Base-by-base conservation (phyloP, 2,113 vertebrate species). In the Engystomops pustulosus region DNA sequence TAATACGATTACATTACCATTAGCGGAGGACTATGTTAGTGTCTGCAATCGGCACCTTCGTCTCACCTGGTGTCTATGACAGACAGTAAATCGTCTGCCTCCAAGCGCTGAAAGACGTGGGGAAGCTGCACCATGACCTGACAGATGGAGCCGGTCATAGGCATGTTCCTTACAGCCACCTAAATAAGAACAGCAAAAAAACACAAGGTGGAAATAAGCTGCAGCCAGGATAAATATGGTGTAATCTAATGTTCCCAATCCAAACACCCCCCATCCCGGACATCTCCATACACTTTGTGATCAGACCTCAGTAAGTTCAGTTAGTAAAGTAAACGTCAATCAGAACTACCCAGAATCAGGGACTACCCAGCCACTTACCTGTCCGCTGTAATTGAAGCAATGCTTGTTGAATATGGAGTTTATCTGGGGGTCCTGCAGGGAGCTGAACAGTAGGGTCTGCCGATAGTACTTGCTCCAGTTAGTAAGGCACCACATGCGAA, bases 91-190 rank as follows among this genome's bases (percentile, higher is more conserved):
- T 87, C 96, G 87, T 95, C 91, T 0, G 91, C 91, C 53, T 94
- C 90, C 51, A 99, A 91, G 86, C 95, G 95, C 89, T 96, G 96
- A 85, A 99, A 98, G 49, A 98, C 95, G 0, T 99, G 98, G 12
- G 98, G 98, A 83, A 99, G 93, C 90, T 99, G 98, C 65, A 96
- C 95, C 84, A 96, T 84, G 67, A 99, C 94, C 0, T 94, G 98
- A 87, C 94, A 96, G 87, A 99, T 98, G 85, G 96, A 97, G 17
- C 97, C 96, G 0, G 88, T 92, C 87, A 91, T 88, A 0, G 95
- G 95, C 62, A 95, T 71, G 0, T 95, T 98, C 89, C 95, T 97
- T 58, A 93, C 65, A 0, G 93, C 88, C 86, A 98, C 90, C 98
- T 99, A 89, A 0, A 27, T 85, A 45, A 47, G 77, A 80, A 41